Conservation (phyloP, 2,888 invertebrate genomes). For the Hypolimnas misippus region DNA sequence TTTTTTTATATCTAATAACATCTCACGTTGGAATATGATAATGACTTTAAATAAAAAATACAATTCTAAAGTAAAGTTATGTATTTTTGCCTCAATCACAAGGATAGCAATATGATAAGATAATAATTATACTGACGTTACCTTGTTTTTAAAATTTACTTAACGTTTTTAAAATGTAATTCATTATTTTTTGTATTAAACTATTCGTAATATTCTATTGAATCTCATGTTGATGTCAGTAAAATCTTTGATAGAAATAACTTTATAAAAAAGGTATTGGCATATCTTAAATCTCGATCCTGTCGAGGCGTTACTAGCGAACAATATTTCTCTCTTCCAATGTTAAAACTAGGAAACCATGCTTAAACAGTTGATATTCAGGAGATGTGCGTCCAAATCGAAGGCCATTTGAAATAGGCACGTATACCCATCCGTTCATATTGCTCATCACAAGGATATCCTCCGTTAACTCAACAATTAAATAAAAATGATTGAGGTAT, state of each 20-base stretch:
- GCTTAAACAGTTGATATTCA: constrained; percentile 55
- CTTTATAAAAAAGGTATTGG: background rate
- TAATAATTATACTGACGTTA: constrained; percentile 34
- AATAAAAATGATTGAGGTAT: background rate
- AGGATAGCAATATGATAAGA: constrained; percentile 39
- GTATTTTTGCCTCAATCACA: constrained; percentile 36
- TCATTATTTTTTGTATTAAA: background rate
- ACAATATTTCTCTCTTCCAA: constrained; percentile 29
- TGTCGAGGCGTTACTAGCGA: background rate
- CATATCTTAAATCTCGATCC: background rate
- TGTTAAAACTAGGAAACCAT: constrained; percentile 50
- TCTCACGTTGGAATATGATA: too few relatives aligned
- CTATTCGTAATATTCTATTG: background rate
- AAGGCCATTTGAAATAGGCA: constrained; percentile 52
- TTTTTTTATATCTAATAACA: background rate
- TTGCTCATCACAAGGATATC: background rate
- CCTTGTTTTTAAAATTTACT: constrained; percentile 30
- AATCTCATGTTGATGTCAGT: background rate
- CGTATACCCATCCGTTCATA: constrained; percentile 42
- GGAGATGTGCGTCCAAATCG: constrained; percentile 52
- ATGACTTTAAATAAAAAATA: background rate
- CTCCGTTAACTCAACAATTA: background rate
- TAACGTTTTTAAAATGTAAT: background rate
- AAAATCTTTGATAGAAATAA: background rate
- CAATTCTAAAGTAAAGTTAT: constrained; percentile 15